phyloP scores from a whole-genome alignment of 2,888 invertebrate genomes.

The Syrphus vitripennis region DNA sequence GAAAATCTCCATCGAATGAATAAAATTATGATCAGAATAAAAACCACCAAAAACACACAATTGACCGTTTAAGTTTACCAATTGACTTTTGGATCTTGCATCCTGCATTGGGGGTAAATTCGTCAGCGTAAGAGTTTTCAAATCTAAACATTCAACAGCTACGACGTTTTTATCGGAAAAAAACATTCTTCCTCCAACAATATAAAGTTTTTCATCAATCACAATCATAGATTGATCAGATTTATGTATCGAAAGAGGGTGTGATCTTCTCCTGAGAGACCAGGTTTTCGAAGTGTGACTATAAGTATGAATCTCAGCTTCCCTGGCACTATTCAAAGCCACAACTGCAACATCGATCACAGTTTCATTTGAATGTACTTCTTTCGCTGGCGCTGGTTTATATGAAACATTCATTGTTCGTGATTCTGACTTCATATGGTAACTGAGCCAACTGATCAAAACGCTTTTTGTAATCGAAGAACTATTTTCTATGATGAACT shows the following conservation, averaged over 20 bases:
- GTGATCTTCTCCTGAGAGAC: not conserved
- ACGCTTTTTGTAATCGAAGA: not conserved
- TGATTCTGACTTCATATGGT: not conserved
- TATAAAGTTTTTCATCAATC: not conserved
- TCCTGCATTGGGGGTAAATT: not conserved
- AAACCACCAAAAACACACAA: not conserved
- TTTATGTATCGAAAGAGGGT: not conserved
- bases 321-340: too few species aligned
- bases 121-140: not conserved
- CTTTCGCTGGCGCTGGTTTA: too few species aligned
- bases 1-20: not conserved
- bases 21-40: too few species aligned
- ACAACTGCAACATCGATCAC: too few species aligned
- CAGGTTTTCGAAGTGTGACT: not conserved
- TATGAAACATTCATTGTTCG: not conserved
- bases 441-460: not conserved
- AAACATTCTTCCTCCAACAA: not conserved
- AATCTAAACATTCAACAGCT: not conserved
- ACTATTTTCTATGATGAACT: not conserved
- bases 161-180: too few species aligned
- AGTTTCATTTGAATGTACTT: too few species aligned
- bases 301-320: too few species aligned
- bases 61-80: not conserved
- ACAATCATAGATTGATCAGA: not conserved
- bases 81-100: not conserved